phyloP scores from a whole-genome alignment of 2,888 invertebrate species.

The Antheraea yamamai region DNA sequence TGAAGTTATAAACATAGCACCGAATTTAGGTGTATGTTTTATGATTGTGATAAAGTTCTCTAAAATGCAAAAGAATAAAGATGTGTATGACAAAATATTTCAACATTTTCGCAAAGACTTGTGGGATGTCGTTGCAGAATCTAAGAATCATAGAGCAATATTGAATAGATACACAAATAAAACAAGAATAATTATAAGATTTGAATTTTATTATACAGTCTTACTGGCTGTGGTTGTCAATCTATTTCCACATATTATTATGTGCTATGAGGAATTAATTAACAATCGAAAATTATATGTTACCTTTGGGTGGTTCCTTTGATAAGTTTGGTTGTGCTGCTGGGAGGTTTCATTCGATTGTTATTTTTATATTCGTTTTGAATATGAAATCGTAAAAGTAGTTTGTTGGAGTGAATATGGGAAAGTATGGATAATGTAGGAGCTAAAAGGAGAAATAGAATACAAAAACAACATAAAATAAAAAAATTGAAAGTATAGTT shows the following conservation, averaged over 20 bases:
- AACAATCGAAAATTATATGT: conserved; percentile 46
- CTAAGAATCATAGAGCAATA: conserved; percentile 43
- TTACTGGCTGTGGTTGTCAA: conserved; percentile 50
- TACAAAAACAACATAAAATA: conserved; percentile 36
- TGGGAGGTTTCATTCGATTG: conserved; percentile 63
- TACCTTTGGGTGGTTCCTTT: no score
- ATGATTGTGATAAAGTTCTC: conserved; percentile 59
- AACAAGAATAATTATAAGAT: conserved; percentile 47
- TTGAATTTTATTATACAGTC: conserved; percentile 52
- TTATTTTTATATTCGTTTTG: conserved; percentile 56
- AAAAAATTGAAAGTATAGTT: conserved; percentile 56
- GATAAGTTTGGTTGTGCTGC: no score
- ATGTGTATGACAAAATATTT: conserved; percentile 51
- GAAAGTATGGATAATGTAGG: no score
- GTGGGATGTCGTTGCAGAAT: conserved; percentile 52
- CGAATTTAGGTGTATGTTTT: conserved; percentile 62
- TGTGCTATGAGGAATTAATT: conserved; percentile 53
- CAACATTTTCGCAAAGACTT: conserved; percentile 53
- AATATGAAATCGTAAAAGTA: no score
- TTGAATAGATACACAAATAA: conserved; percentile 46
- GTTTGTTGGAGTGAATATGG: no score
- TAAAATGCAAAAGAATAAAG: conserved; percentile 49
- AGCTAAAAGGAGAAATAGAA: conserved; percentile 27
- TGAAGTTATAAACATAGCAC: conserved; percentile 61
- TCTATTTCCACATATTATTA: conserved; percentile 62